Evolutionary conservation across 2,113 vertebrate genomes (phyloP).

Genomic region (Oncorhynchus keta): DNA sequence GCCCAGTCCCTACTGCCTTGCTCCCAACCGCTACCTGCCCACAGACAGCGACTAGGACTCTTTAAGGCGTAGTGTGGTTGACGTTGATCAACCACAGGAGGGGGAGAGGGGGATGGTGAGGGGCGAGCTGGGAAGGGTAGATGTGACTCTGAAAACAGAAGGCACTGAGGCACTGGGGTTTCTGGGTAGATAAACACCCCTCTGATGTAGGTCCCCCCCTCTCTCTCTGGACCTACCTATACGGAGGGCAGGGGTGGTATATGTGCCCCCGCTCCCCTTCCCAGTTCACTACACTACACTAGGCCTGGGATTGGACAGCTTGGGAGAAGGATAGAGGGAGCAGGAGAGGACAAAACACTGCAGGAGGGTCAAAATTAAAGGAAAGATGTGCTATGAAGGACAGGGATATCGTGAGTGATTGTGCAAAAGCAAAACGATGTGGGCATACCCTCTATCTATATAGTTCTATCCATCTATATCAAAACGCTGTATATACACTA

Average conservation of each 20-base stretch:
- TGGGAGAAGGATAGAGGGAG: constrained; percentile 15
- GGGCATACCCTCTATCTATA: constrained; percentile 23
- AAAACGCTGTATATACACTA: background rate
- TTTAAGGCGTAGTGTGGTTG: constrained; percentile 62
- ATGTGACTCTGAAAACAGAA: constrained; percentile 71
- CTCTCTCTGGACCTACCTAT: constrained; percentile 14
- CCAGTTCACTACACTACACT: too few relatives aligned
- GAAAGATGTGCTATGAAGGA: constrained; percentile 21
- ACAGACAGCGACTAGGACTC: constrained; percentile 43
- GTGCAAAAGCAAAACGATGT: constrained; percentile 50
- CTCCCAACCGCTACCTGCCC: constrained; percentile 21
- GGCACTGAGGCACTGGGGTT: constrained; percentile 75
- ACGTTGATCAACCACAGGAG: constrained; percentile 36
- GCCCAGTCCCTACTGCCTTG: background rate
- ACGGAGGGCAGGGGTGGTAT: constrained; percentile 27
- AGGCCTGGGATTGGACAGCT: constrained; percentile 12
- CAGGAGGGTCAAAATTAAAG: background rate
- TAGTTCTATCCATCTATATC: constrained; percentile 5
- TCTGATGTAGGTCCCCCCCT: background rate
- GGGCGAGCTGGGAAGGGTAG: constrained; percentile 15
- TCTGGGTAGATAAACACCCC: constrained; percentile 20
- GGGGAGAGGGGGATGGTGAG: background rate
- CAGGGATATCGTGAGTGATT: constrained; percentile 23
- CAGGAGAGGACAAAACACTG: constrained; percentile 1
- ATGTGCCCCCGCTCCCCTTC: too few relatives aligned